Conservation (phyloP, 2,888 invertebrate species). For the Megaustenia siamemsis region DNA sequence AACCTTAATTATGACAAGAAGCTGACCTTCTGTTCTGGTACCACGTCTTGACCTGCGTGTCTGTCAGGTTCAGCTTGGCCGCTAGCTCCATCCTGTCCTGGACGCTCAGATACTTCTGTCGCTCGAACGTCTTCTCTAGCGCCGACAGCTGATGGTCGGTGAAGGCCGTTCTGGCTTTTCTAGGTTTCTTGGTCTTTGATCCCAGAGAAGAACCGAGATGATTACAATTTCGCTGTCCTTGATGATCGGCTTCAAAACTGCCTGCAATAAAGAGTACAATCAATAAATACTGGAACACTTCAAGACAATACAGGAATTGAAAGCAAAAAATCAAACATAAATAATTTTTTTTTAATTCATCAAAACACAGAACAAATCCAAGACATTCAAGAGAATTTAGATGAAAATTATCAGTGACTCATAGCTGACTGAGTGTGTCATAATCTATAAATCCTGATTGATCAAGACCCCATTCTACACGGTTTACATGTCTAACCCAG, state of each 20-base stretch:
- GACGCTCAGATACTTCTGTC: slow-evolving; percentile 88
- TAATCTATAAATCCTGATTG: too few species aligned
- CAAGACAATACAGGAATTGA: too few species aligned
- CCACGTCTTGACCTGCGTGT: slow-evolving; percentile 99
- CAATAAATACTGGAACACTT: too few species aligned
- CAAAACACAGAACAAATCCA: too few species aligned
- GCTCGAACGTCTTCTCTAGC: slow-evolving; percentile 96
- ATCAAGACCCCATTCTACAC: too few species aligned
- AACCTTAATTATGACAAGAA: too few species aligned
- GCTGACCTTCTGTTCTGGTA: slow-evolving; percentile 95
- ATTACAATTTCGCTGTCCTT: background rate
- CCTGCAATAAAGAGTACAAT: background rate
- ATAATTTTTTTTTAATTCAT: too few species aligned
- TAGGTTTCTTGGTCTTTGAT: slow-evolving; percentile 88
- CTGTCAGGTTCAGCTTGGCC: slow-evolving; percentile 93
- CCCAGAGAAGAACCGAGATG: background rate
- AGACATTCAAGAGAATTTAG: too few species aligned
- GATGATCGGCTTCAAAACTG: slow-evolving; percentile 40
- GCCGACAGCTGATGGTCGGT: slow-evolving; percentile 96
- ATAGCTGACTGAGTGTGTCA: too few species aligned
- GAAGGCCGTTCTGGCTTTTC: slow-evolving; percentile 98
- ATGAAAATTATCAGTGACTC: too few species aligned
- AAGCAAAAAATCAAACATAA: too few species aligned
- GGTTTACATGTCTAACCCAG: too few species aligned
- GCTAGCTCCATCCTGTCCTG: slow-evolving; percentile 99